Percentiles rank a stretch among this genome's conserved stretches.
phyloP scores from a whole-genome alignment of 2,797 vertebrate genomes.

The Rhinichthys osculus region DNA sequence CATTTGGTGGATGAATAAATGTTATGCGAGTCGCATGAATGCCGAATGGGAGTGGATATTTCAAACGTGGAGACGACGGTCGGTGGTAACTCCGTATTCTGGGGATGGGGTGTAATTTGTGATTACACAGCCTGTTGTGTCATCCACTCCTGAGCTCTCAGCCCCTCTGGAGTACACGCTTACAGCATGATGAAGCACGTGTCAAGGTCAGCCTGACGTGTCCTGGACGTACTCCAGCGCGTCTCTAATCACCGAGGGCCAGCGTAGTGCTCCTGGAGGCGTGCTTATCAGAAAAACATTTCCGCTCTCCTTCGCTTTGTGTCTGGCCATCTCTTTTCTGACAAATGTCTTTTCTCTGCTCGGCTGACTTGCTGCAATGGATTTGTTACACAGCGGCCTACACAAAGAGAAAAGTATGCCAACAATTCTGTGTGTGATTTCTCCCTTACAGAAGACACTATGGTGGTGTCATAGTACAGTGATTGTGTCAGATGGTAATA shows the following conservation, averaged over 20 bases:
- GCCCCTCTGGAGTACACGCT: conserved; percentile 53
- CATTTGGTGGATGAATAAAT: conserved; percentile 25
- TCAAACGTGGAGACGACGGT: neutral
- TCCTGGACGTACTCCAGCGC: conserved; percentile 55
- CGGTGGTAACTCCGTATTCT: neutral
- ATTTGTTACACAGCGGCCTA: conserved; percentile 26
- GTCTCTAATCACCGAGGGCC: conserved; percentile 35
- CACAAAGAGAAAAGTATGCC: conserved; percentile 29
- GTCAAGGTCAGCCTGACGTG: conserved; percentile 57
- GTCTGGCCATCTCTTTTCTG: conserved; percentile 46
- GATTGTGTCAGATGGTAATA: neutral
- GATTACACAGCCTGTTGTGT: conserved; percentile 54
- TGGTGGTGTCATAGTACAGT: neutral
- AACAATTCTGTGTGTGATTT: conserved; percentile 10
- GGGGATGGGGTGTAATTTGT: conserved; percentile 41
- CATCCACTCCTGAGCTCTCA: conserved; percentile 55
- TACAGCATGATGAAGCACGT: conserved; percentile 54
- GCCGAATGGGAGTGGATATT: neutral
- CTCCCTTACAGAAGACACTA: conserved; percentile 3
- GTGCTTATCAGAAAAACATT: conserved; percentile 47
- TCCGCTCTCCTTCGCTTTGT: conserved; percentile 38
- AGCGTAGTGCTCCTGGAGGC: conserved; percentile 24
- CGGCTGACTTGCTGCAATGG: conserved; percentile 22
- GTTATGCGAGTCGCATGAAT: neutral
- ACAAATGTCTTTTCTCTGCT: conserved; percentile 31